Conservation (phyloP, 2,113 vertebrate genomes). For the Chaetops frenatus region DNA sequence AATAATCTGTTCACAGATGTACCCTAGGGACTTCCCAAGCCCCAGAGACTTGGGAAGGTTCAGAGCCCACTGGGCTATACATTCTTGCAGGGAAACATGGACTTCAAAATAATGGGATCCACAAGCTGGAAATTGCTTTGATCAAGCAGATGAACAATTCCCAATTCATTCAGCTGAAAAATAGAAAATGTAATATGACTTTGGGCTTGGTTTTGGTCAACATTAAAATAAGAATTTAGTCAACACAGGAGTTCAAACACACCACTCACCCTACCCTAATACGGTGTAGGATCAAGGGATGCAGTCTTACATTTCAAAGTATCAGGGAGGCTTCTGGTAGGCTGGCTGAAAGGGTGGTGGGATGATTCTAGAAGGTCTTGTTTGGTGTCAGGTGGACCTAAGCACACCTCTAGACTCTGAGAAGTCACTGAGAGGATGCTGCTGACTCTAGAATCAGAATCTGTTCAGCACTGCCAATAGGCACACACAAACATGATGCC, state of each 20-base stretch:
- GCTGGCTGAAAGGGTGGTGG: neutral
- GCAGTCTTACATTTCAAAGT: neutral
- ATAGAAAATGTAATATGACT: neutral
- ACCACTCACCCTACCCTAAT: neutral
- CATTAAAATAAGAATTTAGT: neutral
- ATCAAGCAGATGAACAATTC: neutral
- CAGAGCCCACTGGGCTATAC: neutral
- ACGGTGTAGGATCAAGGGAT: neutral
- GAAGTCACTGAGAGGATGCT: neutral
- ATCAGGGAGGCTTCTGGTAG: neutral
- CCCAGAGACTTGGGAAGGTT: neutral
- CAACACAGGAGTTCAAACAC: neutral
- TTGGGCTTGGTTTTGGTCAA: neutral
- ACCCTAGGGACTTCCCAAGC: neutral
- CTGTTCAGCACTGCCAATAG: neutral
- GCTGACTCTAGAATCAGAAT: neutral
- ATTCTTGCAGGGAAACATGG: neutral
- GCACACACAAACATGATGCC: neutral
- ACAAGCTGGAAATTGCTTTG: neutral
- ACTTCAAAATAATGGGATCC: neutral
- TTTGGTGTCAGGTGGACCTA: neutral
- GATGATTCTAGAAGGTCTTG: neutral
- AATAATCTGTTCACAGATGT: neutral
- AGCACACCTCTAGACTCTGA: neutral
- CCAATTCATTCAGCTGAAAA: neutral